These are phyloP conservation scores for Miltochrista miniata DNA, from an alignment of 2,888 invertebrate species.

Conservation along the genomic window DNA sequence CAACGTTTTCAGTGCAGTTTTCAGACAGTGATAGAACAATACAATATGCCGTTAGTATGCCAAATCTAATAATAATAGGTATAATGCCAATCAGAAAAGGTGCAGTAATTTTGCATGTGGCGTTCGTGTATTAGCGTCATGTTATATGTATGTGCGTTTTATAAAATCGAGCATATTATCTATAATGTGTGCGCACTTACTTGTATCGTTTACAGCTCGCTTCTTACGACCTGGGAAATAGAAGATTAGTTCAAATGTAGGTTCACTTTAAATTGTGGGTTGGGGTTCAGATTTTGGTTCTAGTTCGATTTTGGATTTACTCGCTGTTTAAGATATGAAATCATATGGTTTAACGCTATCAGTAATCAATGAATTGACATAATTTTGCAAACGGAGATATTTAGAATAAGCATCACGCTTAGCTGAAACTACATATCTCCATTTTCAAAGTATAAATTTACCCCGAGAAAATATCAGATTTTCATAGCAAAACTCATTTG, in stretches of 20 bases:
- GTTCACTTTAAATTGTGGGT: neutral
- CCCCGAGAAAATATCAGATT: too few relatives aligned
- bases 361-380: too few relatives aligned
- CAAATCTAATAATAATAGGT: constrained; percentile 13
- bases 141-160: constrained; percentile 41
- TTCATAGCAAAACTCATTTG: too few relatives aligned
- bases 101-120: constrained; percentile 21
- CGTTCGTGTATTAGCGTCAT: constrained; percentile 36
- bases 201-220: constrained; percentile 48
- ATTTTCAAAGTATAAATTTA: too few relatives aligned
- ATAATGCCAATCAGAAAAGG: constrained; percentile 14
- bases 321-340: too few relatives aligned
- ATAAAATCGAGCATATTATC: constrained; percentile 17
- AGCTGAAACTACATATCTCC: too few relatives aligned
- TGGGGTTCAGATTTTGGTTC: too few relatives aligned
- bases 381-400: too few relatives aligned
- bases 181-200: constrained; percentile 41
- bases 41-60: constrained; percentile 32
- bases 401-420: too few relatives aligned
- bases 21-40: constrained; percentile 25
- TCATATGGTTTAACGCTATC: too few relatives aligned
- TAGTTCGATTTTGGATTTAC: too few relatives aligned
- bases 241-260: neutral
- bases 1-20: neutral
- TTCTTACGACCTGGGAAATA: constrained; percentile 50